These are phyloP conservation scores for Cyrtonyx montezumae DNA, from an alignment of 2,113 vertebrate genomes.

Conservation along the genomic window DNA sequence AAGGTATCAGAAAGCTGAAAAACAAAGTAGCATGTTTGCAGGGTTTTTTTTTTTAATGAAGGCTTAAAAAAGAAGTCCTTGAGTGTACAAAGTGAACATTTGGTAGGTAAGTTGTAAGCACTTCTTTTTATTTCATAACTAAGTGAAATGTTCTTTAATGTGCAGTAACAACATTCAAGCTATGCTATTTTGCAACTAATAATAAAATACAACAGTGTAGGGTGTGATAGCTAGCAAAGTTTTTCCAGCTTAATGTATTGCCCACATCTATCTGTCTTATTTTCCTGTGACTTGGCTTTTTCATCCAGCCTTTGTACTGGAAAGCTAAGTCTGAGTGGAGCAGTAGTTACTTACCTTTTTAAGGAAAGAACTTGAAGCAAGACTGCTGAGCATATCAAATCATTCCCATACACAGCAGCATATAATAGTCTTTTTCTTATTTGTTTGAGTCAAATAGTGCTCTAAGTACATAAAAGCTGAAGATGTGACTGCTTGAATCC, in stretches of 20 bases:
- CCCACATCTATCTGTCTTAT: slow-evolving; percentile 57
- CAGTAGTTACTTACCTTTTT: slow-evolving; percentile 57
- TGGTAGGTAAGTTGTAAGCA: slow-evolving; percentile 82
- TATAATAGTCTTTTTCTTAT: slow-evolving; percentile 47
- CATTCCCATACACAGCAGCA: slow-evolving; percentile 33
- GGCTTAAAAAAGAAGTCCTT: slow-evolving; percentile 10
- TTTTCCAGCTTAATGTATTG: slow-evolving; percentile 65
- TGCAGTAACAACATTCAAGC: slow-evolving; percentile 86
- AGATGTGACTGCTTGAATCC: slow-evolving; percentile 6
- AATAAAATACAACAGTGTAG: slow-evolving; percentile 87
- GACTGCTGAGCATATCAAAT: slow-evolving; percentile 69
- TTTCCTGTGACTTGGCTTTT: slow-evolving; percentile 42
- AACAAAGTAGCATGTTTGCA: slow-evolving; percentile 71
- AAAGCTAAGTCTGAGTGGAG: slow-evolving; percentile 33
- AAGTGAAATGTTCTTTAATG: slow-evolving; percentile 88
- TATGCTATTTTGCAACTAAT: slow-evolving; percentile 88
- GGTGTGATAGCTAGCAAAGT: slow-evolving; percentile 76
- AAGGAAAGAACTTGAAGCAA: slow-evolving; percentile 56
- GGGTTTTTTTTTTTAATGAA: slow-evolving; percentile 47
- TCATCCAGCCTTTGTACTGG: slow-evolving; percentile 67
- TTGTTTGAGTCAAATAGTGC: slow-evolving; percentile 4
- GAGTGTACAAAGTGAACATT: slow-evolving; percentile 74
- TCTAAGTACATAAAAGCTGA: slow-evolving; percentile 4
- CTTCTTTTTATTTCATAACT: slow-evolving; percentile 86
- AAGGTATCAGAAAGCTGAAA: slow-evolving; percentile 46